Evolutionary conservation across 1,140 invertebrate species (phyloP).

Genomic region (Chrysoperla carnea): DNA sequence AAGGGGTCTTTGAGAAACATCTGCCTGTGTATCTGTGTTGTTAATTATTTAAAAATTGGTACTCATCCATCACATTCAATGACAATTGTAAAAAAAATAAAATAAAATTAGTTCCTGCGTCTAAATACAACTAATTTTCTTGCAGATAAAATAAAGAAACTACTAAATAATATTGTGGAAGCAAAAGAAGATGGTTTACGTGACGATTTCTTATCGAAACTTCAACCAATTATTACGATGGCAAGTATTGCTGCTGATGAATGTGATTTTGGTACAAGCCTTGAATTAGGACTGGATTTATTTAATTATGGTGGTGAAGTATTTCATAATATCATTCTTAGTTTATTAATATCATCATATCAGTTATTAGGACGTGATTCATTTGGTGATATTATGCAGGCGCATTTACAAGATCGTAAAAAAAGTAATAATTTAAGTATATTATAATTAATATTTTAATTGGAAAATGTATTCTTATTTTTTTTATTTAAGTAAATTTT

Average conservation of each 20-base stretch:
- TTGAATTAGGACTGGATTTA: slow-evolving; percentile 75
- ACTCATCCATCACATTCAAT: no score
- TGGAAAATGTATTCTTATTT: no score
- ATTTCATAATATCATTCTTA: slow-evolving; percentile 44
- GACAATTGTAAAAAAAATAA: no score
- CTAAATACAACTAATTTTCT: not conserved
- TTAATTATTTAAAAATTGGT: no score
- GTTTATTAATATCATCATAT: slow-evolving; percentile 59
- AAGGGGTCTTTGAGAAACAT: no score
- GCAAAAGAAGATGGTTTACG: slow-evolving; percentile 38
- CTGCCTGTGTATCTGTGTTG: no score
- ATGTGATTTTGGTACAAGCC: slow-evolving; percentile 80
- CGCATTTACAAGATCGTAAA: slow-evolving; percentile 41
- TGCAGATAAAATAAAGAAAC: slow-evolving; percentile 36
- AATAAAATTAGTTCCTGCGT: no score
- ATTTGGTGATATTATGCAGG: slow-evolving; percentile 56
- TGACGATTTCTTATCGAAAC: slow-evolving; percentile 33
- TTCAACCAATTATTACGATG: slow-evolving; percentile 62
- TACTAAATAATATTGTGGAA: slow-evolving; percentile 46
- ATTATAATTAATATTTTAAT: no score
- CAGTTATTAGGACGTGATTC: slow-evolving; percentile 48
- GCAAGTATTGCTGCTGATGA: slow-evolving; percentile 84
- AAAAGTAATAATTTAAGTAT: slow-evolving; percentile 25
- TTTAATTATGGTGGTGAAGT: slow-evolving; percentile 54
- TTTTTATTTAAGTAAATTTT: no score